Base-by-base conservation (phyloP, 2,888 invertebrate species). In the Candidula unifasciata region DNA sequence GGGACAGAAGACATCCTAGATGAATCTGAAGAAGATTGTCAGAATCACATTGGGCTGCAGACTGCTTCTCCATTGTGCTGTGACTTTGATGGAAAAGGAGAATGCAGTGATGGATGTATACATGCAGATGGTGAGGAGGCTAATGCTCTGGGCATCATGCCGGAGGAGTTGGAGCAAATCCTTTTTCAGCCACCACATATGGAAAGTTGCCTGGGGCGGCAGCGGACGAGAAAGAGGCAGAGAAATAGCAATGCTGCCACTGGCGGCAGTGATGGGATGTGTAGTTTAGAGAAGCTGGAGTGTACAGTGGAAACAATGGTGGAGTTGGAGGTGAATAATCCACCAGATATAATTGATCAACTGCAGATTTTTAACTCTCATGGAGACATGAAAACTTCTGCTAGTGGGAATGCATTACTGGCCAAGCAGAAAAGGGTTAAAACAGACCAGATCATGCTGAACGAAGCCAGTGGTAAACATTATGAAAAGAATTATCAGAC, bases 151-250 rank as follows among this genome's bases (percentile, higher is more conserved):
- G 77, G 76, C 6, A 81, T 84, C 21, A 77, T 89, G 54, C 82
- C 89, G 6, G 84, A 85, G 16, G 88, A 87, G 64, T 82, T 91
- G 82, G 90, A 91, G 71, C 86, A 90, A 44, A 85, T 91, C 13
- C 88, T 91, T 18, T 91, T 91, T 80, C 89, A 88, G 69, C 91
- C 91, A 60, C 91, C 91, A 24, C 91, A 91, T 84, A 86, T 91
- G 16, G 90, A 91, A 77, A 87, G 85, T 37, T 68, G 73, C 27
- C 54, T 71, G 21, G 80, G 78, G 24, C 76, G 79, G 33, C 71
- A 86, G n/a, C 68, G n/a, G 54, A 8, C 30, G 27, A 78, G 69
- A 33, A 35, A n/a, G 37, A 73, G 27, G 5, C 35, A 35, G 16
- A 16, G 10, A 0, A 35, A 5, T 3, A 54, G 68, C 18, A 57